A percentile compares a stretch with the other conserved stretches of the same genome.
Conservation (phyloP, 1,140 invertebrate species). For the Drosophila tani region DNA sequence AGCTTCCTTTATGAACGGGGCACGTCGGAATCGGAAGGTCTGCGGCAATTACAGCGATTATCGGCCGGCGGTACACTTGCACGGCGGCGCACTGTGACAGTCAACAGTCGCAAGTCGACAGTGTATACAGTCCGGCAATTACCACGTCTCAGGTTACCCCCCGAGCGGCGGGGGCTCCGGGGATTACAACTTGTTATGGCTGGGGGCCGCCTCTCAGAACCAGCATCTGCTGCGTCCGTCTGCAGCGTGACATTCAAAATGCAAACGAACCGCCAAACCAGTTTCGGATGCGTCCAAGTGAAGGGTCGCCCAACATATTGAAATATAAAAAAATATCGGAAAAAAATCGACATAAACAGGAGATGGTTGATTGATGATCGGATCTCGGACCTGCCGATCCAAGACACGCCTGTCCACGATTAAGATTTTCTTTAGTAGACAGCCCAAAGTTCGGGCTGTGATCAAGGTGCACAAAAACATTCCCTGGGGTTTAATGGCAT, state of each 20-base stretch:
- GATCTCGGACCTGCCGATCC: slow-evolving; percentile 7
- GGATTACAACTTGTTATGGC: slow-evolving; percentile 51
- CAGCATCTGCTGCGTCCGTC: slow-evolving; percentile 32
- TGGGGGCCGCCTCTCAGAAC: slow-evolving; percentile 43
- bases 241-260: slow-evolving; percentile 62
- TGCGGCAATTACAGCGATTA: slow-evolving; percentile 57
- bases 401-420: slow-evolving; percentile 26
- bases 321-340: not conserved
- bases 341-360: slow-evolving; percentile 32
- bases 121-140: slow-evolving; percentile 39
- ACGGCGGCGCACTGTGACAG: not conserved
- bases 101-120: slow-evolving; percentile 5
- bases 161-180: not conserved
- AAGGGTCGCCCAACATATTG: slow-evolving; percentile 23
- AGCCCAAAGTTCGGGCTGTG: slow-evolving; percentile 27
- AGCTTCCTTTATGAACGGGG: slow-evolving; percentile 40
- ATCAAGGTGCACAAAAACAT: slow-evolving; percentile 41
- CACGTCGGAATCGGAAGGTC: slow-evolving; percentile 40
- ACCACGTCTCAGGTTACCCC: slow-evolving; percentile 32
- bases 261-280: slow-evolving; percentile 54
- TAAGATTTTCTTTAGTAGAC: not conserved
- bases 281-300: slow-evolving; percentile 58
- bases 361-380: slow-evolving; percentile 54
- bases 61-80: slow-evolving; percentile 15
- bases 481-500: slow-evolving; percentile 50